Base-by-base conservation (phyloP, 2,113 vertebrate genomes). In the Puntigrus tetrazona region DNA sequence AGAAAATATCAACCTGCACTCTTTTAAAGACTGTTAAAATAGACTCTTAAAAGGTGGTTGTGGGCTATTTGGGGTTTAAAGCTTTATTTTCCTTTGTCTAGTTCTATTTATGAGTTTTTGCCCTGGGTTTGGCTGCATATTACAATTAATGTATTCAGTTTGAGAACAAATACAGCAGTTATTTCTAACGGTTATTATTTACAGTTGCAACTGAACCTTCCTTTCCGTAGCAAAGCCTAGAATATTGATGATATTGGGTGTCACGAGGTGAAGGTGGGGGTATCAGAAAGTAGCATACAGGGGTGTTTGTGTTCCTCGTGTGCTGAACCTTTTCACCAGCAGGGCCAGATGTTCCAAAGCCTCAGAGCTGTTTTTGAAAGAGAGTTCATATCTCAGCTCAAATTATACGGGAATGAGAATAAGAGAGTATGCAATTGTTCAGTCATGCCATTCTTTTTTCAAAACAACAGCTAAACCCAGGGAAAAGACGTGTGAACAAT, bases 301-400 rank as follows among this genome's bases (percentile, higher is more conserved):
- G 36, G 22, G 25, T 65, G 34, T 59, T 61, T 82, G 29, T 43
- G 14, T 38, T 70, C 20, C 3, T 31, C 14, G 1, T 72, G 31
- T 57, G 47, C 6, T 78, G 86, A 92, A 92, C 93, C 93, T 82
- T 93, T 94, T 93, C 92, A 92, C 94, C 94, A 89, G 92, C 87
- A 88, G 93, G 88, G 88, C 94, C 94, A 94, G 92, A 93, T 94
- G 94, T 92, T 92, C 93, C 93, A 92, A 83, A 90, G 87, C 88
- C 89, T 86, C 86, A 34, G n/a, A 78, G 72, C 81, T 80, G 63
- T 85, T 90, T n/a, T 87, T 83, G 83, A 70, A 38, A 9, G 84
- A 69, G 83, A 67, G 77, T 84, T 91, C 88, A 82, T 84, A 90
- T 90, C 86, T 84, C 87, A 85, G 88, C 59, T 87, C 90, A 90